A percentile compares a stretch with the other conserved stretches of the same genome.
phyloP scores from a whole-genome alignment of 2,113 vertebrate species.

The Psittacula cyanocephala region DNA sequence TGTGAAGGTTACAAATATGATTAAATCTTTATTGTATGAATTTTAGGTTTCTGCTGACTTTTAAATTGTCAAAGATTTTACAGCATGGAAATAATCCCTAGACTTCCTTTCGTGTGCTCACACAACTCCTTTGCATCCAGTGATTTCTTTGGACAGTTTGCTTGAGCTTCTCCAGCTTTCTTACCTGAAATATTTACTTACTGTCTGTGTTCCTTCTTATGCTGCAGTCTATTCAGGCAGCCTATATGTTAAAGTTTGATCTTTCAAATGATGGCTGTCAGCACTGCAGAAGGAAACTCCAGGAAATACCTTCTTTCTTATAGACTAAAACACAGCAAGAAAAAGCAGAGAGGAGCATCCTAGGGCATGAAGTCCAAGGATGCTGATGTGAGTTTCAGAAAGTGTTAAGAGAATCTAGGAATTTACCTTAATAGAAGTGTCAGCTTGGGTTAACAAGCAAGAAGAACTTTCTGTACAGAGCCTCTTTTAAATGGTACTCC shows the following conservation, averaged over 20 bases:
- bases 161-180: neutral
- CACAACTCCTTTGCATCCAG: neutral
- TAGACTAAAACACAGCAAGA: neutral
- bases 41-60: neutral
- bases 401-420: neutral
- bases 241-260: neutral
- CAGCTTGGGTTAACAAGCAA: neutral
- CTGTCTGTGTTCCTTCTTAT: neutral
- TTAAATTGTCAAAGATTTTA: neutral
- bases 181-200: neutral
- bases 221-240: neutral
- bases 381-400: neutral
- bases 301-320: neutral
- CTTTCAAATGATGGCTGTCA: neutral
- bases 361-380: neutral
- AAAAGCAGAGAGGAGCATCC: neutral
- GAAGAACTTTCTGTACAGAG: neutral
- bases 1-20: neutral
- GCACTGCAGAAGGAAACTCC: neutral
- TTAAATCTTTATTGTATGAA: neutral
- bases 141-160: neutral
- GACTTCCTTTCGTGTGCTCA: neutral
- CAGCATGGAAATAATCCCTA: neutral
- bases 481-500: neutral
- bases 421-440: neutral